Evolutionary conservation across 2,797 vertebrate genomes (phyloP).

Genomic region (Chelidonichthys spinosus): DNA sequence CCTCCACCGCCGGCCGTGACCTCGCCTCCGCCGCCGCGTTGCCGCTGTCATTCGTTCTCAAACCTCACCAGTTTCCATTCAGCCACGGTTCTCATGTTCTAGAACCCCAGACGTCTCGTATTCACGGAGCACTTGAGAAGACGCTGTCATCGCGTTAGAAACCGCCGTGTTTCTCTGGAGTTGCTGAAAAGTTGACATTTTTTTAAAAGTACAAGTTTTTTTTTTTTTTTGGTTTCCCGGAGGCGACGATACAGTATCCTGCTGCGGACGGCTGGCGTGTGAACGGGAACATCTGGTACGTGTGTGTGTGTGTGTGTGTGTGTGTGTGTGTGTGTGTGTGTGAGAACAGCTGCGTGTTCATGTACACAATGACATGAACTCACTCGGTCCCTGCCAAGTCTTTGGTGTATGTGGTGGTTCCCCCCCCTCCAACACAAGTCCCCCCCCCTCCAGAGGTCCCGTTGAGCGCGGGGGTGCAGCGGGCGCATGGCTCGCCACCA

Average conservation of each 20-base stretch:
- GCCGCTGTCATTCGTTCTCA: slow-evolving; percentile 29
- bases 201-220: slow-evolving; percentile 58
- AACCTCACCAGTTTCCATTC: slow-evolving; percentile 7
- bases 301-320: slow-evolving; percentile 24
- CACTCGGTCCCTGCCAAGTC: slow-evolving; percentile 63
- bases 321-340: slow-evolving; percentile 55
- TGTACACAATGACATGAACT: slow-evolving; percentile 66
- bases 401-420: slow-evolving; percentile 52
- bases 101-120: background rate
- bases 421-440: slow-evolving; percentile 30
- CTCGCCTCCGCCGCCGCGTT: slow-evolving; percentile 24
- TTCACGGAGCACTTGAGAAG: background rate
- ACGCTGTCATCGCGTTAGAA: slow-evolving; percentile 37
- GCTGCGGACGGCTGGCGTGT: slow-evolving; percentile 61
- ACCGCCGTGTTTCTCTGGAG: background rate
- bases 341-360: slow-evolving; percentile 66
- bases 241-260: slow-evolving; percentile 67
- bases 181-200: slow-evolving; percentile 70
- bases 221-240: slow-evolving; percentile 37
- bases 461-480: slow-evolving; percentile 52
- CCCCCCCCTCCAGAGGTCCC: slow-evolving; percentile 44
- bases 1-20: slow-evolving; percentile 44
- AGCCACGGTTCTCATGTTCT: slow-evolving; percentile 30
- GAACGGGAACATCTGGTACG: slow-evolving; percentile 74
- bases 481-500: slow-evolving; percentile 60